Evolutionary conservation across 1,140 invertebrate genomes (phyloP).

Genomic region (Papilio aristodemus): DNA sequence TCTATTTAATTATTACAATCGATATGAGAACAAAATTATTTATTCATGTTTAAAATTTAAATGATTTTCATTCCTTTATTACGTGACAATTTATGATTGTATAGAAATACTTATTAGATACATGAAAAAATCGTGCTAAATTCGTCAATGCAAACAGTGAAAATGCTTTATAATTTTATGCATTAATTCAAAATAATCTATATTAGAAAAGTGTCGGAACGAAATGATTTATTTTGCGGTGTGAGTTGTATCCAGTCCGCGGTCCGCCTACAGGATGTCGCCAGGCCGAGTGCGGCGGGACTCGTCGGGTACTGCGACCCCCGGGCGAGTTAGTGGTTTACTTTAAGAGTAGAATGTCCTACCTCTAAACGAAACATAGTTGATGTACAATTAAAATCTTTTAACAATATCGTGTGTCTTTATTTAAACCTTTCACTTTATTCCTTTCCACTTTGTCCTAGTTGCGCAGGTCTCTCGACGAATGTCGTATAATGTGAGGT

Average conservation of each 20-base stretch:
- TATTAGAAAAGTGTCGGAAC: background rate
- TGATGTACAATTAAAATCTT: constrained; percentile 78
- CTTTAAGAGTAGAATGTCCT: constrained; percentile 77
- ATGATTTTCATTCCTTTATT: background rate
- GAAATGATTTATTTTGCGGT: background rate
- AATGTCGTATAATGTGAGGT: too few species aligned
- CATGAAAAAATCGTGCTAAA: too few species aligned
- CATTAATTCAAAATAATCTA: background rate
- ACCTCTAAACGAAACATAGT: constrained; percentile 79
- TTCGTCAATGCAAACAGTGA: too few species aligned
- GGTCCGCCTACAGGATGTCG: constrained; percentile 75
- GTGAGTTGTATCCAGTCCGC: constrained; percentile 57
- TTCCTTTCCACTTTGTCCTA: too few species aligned
- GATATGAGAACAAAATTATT: background rate
- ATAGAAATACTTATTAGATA: too few species aligned
- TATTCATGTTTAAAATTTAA: background rate
- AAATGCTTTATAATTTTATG: background rate
- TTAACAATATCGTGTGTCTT: constrained; percentile 67
- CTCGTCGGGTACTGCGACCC: constrained; percentile 48
- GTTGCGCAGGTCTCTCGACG: too few species aligned
- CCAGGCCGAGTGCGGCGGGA: constrained; percentile 56
- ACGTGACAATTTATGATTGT: too few species aligned
- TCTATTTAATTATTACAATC: background rate
- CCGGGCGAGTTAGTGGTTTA: constrained; percentile 62
- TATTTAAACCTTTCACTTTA: constrained; percentile 38